Conservation (phyloP, 1,140 invertebrate species). For the fruit fly (Drosophila melanogaster) region DNA sequence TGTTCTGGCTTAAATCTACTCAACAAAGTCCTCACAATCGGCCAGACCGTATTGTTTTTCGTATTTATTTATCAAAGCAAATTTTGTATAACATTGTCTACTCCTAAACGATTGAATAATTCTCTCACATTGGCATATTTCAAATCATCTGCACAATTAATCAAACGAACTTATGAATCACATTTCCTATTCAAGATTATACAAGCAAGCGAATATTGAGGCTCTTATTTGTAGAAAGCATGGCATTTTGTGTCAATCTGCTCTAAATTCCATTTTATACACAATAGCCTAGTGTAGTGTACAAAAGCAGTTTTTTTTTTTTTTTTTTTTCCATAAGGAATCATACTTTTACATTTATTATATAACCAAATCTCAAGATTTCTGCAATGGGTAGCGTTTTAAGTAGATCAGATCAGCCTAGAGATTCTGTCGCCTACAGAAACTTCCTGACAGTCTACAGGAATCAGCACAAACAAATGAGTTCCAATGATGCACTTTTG, state of each 20-base stretch:
- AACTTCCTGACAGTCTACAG: slow-evolving; percentile 12
- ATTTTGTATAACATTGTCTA: not conserved
- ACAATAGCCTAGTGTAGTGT: too few species aligned
- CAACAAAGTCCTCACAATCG: not conserved
- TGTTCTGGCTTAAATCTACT: not conserved
- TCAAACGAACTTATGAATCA: not conserved
- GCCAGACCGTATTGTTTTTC: not conserved
- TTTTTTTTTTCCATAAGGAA: too few species aligned
- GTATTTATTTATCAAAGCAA: not conserved
- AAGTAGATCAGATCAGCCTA: too few species aligned
- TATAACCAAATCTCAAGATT: not conserved
- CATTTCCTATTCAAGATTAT: too few species aligned
- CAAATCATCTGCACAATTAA: not conserved
- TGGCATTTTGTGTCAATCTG: too few species aligned
- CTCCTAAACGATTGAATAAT: not conserved
- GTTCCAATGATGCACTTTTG: not conserved
- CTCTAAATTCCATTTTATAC: too few species aligned
- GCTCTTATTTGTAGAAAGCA: too few species aligned
- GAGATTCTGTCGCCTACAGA: not conserved
- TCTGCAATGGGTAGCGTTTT: not conserved
- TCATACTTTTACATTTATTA: too few species aligned
- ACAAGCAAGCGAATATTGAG: too few species aligned
- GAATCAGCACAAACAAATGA: not conserved
- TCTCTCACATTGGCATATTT: not conserved
- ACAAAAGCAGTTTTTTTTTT: too few species aligned